These are phyloP conservation scores for Microtus montanus DNA, from an alignment of 2,113 vertebrate species.

Conservation along the genomic window DNA sequence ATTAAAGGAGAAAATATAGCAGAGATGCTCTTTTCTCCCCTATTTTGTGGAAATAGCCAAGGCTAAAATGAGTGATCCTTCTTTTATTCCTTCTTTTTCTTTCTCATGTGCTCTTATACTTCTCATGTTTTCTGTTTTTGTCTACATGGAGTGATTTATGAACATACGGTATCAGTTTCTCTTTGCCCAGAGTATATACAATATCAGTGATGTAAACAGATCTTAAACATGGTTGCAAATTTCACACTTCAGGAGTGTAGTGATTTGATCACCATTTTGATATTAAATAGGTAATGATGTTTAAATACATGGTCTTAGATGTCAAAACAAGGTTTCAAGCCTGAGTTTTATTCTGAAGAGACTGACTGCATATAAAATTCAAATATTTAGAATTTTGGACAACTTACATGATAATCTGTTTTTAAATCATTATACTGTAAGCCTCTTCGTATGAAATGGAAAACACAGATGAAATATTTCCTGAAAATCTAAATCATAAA, in stretches of 20 bases:
- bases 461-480: neutral
- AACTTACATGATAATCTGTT: neutral
- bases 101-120: neutral
- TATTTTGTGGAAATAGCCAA: conserved; percentile 47
- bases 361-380: neutral
- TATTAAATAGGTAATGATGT: neutral
- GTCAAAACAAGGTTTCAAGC: neutral
- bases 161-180: neutral
- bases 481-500: neutral
- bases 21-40: neutral
- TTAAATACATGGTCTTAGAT: neutral
- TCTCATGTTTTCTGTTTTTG: neutral
- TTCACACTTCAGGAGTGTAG: neutral
- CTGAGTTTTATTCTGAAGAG: neutral
- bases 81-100: no score
- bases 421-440: neutral
- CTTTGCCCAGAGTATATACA: neutral
- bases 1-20: conserved; percentile 67
- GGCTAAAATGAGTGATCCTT: neutral
- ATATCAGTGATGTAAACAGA: neutral
- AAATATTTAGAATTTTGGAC: neutral
- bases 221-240: neutral
- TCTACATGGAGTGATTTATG: neutral
- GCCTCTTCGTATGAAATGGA: neutral
- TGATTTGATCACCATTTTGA: neutral